Conservation (phyloP, 2,888 invertebrate species). For the Tricholauxania praeusta region DNA sequence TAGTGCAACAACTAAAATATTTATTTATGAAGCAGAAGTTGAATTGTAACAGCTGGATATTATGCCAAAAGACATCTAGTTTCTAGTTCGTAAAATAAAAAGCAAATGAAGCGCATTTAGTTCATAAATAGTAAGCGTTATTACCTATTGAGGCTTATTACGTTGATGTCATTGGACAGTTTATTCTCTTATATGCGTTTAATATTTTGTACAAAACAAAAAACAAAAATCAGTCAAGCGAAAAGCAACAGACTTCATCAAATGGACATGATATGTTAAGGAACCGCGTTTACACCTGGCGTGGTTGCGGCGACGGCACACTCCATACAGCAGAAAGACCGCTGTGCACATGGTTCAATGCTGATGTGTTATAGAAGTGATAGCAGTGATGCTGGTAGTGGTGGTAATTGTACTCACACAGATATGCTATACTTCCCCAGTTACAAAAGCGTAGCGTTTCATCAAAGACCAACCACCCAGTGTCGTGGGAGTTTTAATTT, state of each 20-base stretch:
- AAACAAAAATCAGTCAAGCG: slow-evolving; percentile 33
- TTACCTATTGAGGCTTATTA: slow-evolving; percentile 8
- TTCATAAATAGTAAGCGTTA: neutral
- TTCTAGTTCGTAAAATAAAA: too few species aligned
- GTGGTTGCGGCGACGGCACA: slow-evolving; percentile 17
- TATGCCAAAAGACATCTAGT: too few species aligned
- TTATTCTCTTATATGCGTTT: neutral
- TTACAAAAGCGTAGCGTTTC: neutral
- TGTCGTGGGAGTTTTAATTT: slow-evolving; percentile 8
- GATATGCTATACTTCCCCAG: neutral
- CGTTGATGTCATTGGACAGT: slow-evolving; percentile 10
- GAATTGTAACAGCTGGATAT: too few species aligned
- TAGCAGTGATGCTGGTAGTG: slow-evolving; percentile 17
- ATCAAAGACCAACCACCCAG: neutral
- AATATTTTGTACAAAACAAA: neutral
- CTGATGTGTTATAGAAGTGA: neutral
- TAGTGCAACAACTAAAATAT: too few species aligned
- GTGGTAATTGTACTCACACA: neutral
- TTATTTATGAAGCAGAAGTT: too few species aligned
- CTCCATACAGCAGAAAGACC: neutral
- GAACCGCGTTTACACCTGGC: slow-evolving; percentile 38
- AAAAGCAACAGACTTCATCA: slow-evolving; percentile 19
- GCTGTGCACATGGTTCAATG: slow-evolving; percentile 8
- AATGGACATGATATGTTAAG: slow-evolving; percentile 18
- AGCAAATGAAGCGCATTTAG: slow-evolving; percentile 15